Evolutionary conservation across 1,140 invertebrate species (phyloP).

Genomic region (Anadara kagoshimensis): DNA sequence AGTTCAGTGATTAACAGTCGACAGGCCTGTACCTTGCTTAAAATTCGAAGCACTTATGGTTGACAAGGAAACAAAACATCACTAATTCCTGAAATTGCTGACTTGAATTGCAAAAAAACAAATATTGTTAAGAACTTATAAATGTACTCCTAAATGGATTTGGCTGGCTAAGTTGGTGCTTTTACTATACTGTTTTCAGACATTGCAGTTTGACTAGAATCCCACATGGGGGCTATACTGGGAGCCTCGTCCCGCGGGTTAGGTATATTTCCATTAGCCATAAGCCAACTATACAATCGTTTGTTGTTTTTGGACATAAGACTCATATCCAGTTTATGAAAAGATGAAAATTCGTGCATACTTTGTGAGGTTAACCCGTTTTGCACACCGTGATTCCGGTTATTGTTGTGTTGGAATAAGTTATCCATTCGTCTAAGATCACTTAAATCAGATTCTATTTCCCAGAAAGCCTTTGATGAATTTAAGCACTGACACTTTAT

Average conservation of each 20-base stretch:
- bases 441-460: not conserved
- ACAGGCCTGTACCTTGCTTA: too few relatives aligned
- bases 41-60: too few relatives aligned
- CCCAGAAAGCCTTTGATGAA: not conserved
- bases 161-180: slow-evolving; percentile 2
- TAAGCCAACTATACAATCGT: slow-evolving; percentile 41
- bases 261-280: slow-evolving; percentile 39
- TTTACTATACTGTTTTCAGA: slow-evolving; percentile 18
- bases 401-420: not conserved
- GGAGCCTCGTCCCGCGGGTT: slow-evolving; percentile 30
- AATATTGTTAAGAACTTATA: too few relatives aligned
- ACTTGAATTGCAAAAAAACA: too few relatives aligned
- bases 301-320: slow-evolving; percentile 33
- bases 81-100: too few relatives aligned
- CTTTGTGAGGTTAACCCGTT: not conserved
- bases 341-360: slow-evolving; percentile 1
- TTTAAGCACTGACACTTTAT: not conserved
- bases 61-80: too few relatives aligned
- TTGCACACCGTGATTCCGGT: not conserved
- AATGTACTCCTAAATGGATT: too few relatives aligned
- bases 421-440: slow-evolving; percentile 9
- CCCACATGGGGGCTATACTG: slow-evolving; percentile 39
- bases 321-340: slow-evolving; percentile 10
- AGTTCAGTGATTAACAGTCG: too few relatives aligned
- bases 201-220: slow-evolving; percentile 12